phyloP scores from a whole-genome alignment of 2,113 vertebrate species.

The Equus quagga region DNA sequence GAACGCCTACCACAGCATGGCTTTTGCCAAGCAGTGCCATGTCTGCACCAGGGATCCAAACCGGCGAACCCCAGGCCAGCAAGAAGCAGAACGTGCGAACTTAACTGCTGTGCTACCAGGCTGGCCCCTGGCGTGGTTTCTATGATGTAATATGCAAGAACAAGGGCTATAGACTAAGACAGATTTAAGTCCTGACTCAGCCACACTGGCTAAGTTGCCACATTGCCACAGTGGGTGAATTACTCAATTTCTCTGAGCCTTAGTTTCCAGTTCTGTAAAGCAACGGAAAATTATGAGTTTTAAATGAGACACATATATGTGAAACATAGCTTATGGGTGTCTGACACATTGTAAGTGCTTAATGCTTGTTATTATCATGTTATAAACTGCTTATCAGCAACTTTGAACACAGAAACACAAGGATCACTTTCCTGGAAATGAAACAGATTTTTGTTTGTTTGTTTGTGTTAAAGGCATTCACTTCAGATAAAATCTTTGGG shows the following conservation, averaged over 20 bases:
- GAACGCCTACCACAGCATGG: no score
- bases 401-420: slow-evolving; percentile 18
- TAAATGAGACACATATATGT: slow-evolving; percentile 12
- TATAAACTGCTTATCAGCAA: not conserved
- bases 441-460: not conserved
- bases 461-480: not conserved
- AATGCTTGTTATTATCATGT: not conserved
- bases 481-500: not conserved
- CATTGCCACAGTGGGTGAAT: not conserved
- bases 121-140: not conserved
- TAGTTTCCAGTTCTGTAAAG: not conserved
- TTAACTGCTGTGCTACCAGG: no score
- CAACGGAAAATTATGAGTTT: not conserved
- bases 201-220: not conserved
- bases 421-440: not conserved
- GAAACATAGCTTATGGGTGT: not conserved
- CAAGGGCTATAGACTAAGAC: not conserved
- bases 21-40: no score
- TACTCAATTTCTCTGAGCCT: slow-evolving; percentile 1
- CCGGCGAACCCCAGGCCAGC: no score
- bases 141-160: not conserved
- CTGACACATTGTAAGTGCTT: not conserved
- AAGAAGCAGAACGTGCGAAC: no score
- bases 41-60: no score
- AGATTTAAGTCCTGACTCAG: not conserved